These are phyloP conservation scores for Eupeodes latifasciatus DNA, from an alignment of 2,888 invertebrate species.

Conservation along the genomic window DNA sequence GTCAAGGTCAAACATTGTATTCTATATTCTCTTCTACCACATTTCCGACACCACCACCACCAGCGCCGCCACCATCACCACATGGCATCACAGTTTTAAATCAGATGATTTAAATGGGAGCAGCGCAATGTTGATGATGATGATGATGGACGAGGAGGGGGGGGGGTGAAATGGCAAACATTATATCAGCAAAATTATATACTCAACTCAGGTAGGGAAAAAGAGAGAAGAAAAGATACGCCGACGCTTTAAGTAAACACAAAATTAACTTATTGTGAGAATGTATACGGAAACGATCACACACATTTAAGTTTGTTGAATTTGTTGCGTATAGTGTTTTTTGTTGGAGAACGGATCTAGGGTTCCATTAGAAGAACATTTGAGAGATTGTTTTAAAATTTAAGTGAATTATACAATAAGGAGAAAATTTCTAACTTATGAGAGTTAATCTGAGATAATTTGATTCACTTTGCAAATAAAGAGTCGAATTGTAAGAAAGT, in stretches of 20 bases:
- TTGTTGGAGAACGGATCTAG: slow-evolving; percentile 11
- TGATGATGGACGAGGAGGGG: not conserved
- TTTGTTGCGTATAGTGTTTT: slow-evolving; percentile 24
- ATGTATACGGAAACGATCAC: slow-evolving; percentile 60
- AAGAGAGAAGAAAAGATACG: slow-evolving; percentile 17
- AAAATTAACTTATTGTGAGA: slow-evolving; percentile 46
- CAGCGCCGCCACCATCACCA: not conserved
- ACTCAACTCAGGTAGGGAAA: not conserved
- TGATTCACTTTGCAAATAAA: no score
- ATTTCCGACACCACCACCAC: not conserved
- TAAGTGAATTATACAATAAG: no score
- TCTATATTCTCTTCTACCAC: slow-evolving; percentile 23
- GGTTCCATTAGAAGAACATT: not conserved
- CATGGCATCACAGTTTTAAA: slow-evolving; percentile 23
- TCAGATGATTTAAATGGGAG: slow-evolving; percentile 51
- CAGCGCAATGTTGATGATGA: not conserved
- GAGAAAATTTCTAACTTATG: no score
- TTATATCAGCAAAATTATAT: slow-evolving; percentile 11
- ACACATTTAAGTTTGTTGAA: slow-evolving; percentile 27
- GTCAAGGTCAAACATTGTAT: slow-evolving; percentile 77
- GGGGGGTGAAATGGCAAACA: slow-evolving; percentile 42
- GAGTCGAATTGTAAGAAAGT: no score
- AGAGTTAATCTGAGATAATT: no score
- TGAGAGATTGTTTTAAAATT: not conserved
- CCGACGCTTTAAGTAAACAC: slow-evolving; percentile 54